phyloP scores from a whole-genome alignment of 2,888 invertebrate genomes.

The Dryococelus australis region DNA sequence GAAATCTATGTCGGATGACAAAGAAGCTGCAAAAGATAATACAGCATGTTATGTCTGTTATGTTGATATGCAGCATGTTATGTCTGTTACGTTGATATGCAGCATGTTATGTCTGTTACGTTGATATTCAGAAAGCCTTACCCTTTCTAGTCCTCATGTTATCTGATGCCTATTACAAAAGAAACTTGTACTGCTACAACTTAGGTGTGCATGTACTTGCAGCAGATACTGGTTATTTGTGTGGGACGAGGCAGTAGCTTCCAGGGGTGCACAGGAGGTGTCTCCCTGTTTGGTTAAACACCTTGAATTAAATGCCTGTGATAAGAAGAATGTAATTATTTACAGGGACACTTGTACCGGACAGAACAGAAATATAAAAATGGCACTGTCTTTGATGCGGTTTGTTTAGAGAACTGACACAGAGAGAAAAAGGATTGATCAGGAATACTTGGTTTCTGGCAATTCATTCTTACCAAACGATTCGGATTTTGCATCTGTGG shows the following conservation, averaged over 20 bases:
- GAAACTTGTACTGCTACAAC: conserved; percentile 48
- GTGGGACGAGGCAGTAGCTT: conserved; percentile 52
- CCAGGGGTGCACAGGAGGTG: conserved; percentile 51
- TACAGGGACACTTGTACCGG: neutral
- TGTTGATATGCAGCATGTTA: conserved; percentile 46
- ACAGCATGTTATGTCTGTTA: conserved; percentile 42
- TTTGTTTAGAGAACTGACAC: conserved; percentile 31
- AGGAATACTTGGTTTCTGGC: conserved; percentile 48
- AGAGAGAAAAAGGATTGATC: conserved; percentile 33
- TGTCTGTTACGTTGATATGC: conserved; percentile 47
- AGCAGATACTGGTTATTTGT: conserved; percentile 49
- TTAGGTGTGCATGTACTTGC: conserved; percentile 48
- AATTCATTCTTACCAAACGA: conserved; percentile 49
- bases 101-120: conserved; percentile 43
- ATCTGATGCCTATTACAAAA: conserved; percentile 51
- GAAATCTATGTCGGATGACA: conserved; percentile 48
- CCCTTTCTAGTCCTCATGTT: conserved; percentile 49
- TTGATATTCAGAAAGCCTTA: conserved; percentile 49
- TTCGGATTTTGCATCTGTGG: conserved; percentile 46
- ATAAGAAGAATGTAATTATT: conserved; percentile 41
- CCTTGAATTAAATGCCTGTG: conserved; percentile 27
- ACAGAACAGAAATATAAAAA: conserved; percentile 46
- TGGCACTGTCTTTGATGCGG: neutral
- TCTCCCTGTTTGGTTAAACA: conserved; percentile 50
- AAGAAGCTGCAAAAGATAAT: conserved; percentile 37